Percentiles rank a stretch among this genome's conserved stretches.
Conservation (phyloP, 2,888 invertebrate species). For the Allygus modestus region DNA sequence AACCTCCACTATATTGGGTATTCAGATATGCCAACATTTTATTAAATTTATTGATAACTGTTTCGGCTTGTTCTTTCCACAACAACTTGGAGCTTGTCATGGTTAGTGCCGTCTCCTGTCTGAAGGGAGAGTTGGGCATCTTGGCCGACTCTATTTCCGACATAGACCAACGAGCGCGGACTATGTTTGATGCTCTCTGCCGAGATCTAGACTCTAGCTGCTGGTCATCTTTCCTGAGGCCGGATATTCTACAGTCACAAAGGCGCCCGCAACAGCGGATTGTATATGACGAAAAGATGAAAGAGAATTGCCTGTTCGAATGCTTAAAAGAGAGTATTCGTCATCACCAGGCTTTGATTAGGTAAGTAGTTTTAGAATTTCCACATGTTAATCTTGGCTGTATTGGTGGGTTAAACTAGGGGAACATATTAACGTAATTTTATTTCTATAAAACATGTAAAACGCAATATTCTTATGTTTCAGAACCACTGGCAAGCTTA, state of each 20-base stretch:
- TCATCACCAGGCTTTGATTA: conserved; percentile 12
- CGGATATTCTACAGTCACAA: background rate
- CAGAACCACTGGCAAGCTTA: background rate
- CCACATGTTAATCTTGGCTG: too few species aligned
- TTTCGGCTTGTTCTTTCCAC: background rate
- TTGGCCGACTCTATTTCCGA: background rate
- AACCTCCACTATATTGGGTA: background rate
- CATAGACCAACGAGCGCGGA: background rate
- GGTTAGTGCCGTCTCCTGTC: background rate
- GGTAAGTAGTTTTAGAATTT: background rate
- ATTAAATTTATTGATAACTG: background rate
- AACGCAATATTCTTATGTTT: background rate
- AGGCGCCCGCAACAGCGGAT: background rate
- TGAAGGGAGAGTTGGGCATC: background rate
- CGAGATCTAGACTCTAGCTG: background rate
- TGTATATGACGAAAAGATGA: background rate
- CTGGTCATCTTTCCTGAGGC: background rate
- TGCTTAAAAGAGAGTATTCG: conserved; percentile 5
- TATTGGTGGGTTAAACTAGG: too few species aligned
- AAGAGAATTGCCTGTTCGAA: background rate
- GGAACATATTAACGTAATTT: too few species aligned
- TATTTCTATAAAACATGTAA: too few species aligned
- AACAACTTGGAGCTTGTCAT: background rate
- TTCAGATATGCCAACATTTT: background rate
- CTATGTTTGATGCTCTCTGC: background rate